A percentile compares a stretch with the other conserved stretches of the same genome.
phyloP scores from a whole-genome alignment of 2,113 vertebrate genomes.

The Pao palembangensis region DNA sequence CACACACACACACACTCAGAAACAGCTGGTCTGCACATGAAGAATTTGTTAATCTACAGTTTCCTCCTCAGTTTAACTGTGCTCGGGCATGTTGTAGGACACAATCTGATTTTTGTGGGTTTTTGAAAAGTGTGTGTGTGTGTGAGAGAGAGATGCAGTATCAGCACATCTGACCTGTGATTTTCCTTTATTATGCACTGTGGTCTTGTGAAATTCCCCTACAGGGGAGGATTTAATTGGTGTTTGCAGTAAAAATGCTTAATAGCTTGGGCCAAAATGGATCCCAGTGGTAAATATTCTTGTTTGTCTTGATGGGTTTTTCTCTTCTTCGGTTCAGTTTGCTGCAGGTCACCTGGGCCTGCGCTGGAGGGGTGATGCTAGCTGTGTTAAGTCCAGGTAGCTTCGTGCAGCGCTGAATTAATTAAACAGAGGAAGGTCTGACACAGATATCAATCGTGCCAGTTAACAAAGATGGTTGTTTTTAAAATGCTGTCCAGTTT shows the following conservation, averaged over 20 bases:
- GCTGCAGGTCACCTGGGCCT: no score
- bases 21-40: slow-evolving; percentile 69
- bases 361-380: no score
- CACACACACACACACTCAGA: slow-evolving; percentile 28
- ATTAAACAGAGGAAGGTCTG: no score
- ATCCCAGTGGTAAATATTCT: background rate
- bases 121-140: background rate
- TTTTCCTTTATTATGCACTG: background rate
- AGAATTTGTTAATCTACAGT: slow-evolving; percentile 67
- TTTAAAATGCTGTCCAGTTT: no score
- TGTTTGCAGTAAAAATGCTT: background rate
- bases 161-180: slow-evolving; percentile 21
- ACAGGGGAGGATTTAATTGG: background rate
- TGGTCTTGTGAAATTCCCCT: slow-evolving; percentile 5
- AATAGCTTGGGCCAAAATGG: background rate
- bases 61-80: slow-evolving; percentile 50
- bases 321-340: no score
- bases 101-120: background rate
- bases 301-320: no score
- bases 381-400: no score
- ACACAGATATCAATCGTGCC: no score
- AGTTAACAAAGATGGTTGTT: no score
- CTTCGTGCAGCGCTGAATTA: no score
- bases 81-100: slow-evolving; percentile 47
- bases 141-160: slow-evolving; percentile 6